Base-by-base conservation (phyloP, 2,797 vertebrate species). In the Acanthurus lineatus region DNA sequence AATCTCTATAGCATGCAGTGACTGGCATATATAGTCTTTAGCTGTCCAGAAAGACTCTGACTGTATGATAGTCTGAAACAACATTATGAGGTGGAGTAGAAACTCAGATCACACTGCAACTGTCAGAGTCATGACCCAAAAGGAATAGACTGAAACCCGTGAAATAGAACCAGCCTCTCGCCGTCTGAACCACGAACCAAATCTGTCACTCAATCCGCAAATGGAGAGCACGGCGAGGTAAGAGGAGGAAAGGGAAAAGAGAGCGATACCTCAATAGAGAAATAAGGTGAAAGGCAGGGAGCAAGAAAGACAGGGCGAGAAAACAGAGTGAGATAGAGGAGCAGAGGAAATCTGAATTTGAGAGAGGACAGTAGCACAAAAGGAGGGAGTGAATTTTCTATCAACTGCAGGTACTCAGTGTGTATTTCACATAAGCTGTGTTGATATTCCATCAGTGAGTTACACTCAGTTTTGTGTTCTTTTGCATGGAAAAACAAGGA, bases 201-300 rank as follows among this genome's bases (percentile, higher is more conserved):
- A 93, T 88, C 77, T 83, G 88, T 91, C 91, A 86, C 58, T 93
- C 88, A 90, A 67, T 64, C 72, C 48, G 58, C 2, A 63, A 79
- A 73, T 7, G 56, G 72, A 82, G 66, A 83, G 81, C 47, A 58
- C 19, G 47, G 60, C 75, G 70, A 82, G 48, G 66, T 56, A 70
- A 79, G 47, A 76, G 54, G 25, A 67, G 75, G 42, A 22, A 61
- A 2, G 9, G 60, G 44, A 35, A 57, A 25, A 42, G 58, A 57
- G 47, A 47, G 47, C 25, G 73, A 76, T 22, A 32, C 8, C 22
- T 52, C 14, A 49, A 65, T 5, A 20, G 53, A 60, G 65, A 76
- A 64, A 58, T 60, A 49, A 78, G 70, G 58, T 73, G 61, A 72
- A 40, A 68, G 58, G 62, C 5, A 35, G 53, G 6, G 44, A 52